Conservation (phyloP, 2,888 invertebrate genomes). For the Tipula vernalis region DNA sequence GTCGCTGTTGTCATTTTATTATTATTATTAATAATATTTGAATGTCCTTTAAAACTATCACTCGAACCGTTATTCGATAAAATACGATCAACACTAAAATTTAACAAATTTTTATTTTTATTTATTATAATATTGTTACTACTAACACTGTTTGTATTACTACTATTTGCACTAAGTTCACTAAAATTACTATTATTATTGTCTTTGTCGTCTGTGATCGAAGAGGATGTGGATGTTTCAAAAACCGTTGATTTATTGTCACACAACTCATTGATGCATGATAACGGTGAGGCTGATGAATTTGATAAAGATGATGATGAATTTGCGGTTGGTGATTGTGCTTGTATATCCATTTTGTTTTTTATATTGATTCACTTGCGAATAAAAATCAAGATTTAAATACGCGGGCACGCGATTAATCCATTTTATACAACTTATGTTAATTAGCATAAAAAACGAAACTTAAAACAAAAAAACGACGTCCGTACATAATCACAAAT, state of each 20-base stretch:
- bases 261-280: not conserved
- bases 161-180: not conserved
- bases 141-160: not conserved
- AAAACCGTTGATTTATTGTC: not conserved
- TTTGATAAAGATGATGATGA: not conserved
- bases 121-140: not conserved
- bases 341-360: not conserved
- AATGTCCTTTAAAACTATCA: not conserved
- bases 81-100: slow-evolving; percentile 12
- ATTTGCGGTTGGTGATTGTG: not conserved
- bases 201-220: not conserved
- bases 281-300: not conserved
- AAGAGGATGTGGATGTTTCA: not conserved
- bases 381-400: not conserved
- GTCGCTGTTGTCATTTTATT: not conserved
- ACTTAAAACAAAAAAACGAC: not conserved
- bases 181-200: not conserved
- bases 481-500: not conserved
- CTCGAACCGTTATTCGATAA: not conserved
- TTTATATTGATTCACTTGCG: not conserved
- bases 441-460: not conserved
- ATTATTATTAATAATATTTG: not conserved
- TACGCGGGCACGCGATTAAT: not conserved
- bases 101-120: slow-evolving; percentile 6
- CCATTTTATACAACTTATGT: not conserved